A percentile compares a stretch with the other conserved stretches of the same genome.
phyloP scores from a whole-genome alignment of 2,113 vertebrate species.

The Pseudois nayaur region DNA sequence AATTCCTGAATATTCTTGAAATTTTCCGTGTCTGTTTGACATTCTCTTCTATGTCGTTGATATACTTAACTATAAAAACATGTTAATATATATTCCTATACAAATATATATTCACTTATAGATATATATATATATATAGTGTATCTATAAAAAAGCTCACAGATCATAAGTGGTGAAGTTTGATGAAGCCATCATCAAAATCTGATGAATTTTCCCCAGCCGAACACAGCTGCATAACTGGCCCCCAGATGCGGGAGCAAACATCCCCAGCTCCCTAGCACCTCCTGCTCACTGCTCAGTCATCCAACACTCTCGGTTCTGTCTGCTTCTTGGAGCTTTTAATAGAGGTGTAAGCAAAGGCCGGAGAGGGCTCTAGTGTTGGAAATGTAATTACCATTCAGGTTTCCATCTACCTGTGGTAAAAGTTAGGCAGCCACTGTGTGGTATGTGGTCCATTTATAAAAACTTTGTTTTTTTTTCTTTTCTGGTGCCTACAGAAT shows the following conservation, averaged over 20 bases:
- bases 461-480: not conserved
- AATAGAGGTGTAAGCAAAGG: not conserved
- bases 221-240: rapidly evolving
- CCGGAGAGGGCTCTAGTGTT: not conserved
- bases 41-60: not conserved
- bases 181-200: not conserved
- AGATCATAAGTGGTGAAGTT: not conserved
- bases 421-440: not conserved
- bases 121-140: not conserved
- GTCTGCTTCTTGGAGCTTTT: not conserved
- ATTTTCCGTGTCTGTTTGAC: not conserved
- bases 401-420: rapidly evolving
- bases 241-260: not conserved
- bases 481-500: not conserved
- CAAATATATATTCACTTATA: not conserved
- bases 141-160: not conserved
- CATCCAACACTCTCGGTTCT: not conserved
- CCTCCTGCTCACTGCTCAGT: not conserved
- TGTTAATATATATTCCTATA: not conserved
- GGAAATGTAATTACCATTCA: not conserved
- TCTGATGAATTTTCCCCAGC: not conserved
- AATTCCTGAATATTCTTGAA: not conserved
- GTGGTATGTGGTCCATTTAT: not conserved
- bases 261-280: not conserved
- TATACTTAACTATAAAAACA: not conserved